phyloP scores from a whole-genome alignment of 2,888 invertebrate species.

The Ophioninae sp. region DNA sequence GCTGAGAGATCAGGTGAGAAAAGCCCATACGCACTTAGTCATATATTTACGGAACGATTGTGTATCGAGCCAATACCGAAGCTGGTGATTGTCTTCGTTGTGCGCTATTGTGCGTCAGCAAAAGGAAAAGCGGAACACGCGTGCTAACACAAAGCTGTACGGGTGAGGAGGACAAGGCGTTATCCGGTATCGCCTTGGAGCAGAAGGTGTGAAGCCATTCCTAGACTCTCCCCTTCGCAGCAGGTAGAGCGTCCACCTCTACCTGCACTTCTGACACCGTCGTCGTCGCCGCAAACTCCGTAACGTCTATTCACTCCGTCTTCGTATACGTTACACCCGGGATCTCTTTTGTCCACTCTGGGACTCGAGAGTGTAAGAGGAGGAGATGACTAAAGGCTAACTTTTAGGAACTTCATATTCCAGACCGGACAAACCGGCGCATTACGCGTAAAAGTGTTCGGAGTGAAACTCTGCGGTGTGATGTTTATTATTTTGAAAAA shows the following conservation, averaged over 20 bases:
- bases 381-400: constrained; percentile 18
- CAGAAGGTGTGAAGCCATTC: constrained; percentile 48
- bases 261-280: constrained; percentile 47
- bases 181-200: constrained; percentile 48
- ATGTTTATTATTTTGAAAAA: no score
- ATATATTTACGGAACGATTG: constrained; percentile 29
- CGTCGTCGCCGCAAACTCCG: background rate
- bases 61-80: constrained; percentile 28
- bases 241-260: constrained; percentile 45
- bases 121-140: constrained; percentile 14
- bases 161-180: constrained; percentile 32
- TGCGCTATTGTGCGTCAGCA: constrained; percentile 49
- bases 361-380: constrained; percentile 7
- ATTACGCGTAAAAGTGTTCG: constrained; percentile 43
- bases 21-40: constrained; percentile 15
- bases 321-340: constrained; percentile 36
- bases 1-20: background rate
- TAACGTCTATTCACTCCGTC: background rate
- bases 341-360: constrained; percentile 35
- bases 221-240: background rate
- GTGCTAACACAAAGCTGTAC: constrained; percentile 8
- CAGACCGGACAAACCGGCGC: background rate
- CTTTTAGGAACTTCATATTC: constrained; percentile 35
- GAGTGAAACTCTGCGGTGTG: background rate
- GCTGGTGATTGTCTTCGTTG: constrained; percentile 48